Conservation (phyloP, 2,797 vertebrate genomes). For the Coregonus sp. region DNA sequence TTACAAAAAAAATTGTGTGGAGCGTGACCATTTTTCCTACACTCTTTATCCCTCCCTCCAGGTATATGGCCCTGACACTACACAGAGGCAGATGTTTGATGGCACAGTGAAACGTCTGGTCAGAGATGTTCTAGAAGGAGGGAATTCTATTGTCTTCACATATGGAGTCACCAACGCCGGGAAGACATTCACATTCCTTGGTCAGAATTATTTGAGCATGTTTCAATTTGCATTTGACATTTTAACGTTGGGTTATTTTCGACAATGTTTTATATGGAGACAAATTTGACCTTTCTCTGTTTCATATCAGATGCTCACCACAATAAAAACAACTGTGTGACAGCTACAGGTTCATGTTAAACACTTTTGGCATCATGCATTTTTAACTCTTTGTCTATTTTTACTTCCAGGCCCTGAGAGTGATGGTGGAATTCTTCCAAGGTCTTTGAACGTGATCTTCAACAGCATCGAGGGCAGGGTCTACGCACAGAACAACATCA, state of each 20-base stretch:
- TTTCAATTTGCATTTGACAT: not conserved
- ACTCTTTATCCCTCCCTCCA: constrained; percentile 45
- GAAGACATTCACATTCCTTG: constrained; percentile 85
- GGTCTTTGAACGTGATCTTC: constrained; percentile 87
- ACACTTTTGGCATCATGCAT: not conserved
- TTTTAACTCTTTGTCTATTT: not conserved
- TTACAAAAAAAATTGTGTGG: not conserved
- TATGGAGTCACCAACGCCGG: constrained; percentile 90
- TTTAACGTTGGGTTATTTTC: not conserved
- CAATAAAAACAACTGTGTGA: not conserved
- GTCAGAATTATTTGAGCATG: constrained; percentile 61
- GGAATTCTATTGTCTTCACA: constrained; percentile 89
- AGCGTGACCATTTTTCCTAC: not conserved
- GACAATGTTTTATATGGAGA: not conserved
- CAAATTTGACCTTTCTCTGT: not conserved
- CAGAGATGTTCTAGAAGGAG: constrained; percentile 84
- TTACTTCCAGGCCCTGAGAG: constrained; percentile 82
- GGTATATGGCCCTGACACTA: constrained; percentile 88
- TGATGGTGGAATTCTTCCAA: constrained; percentile 85
- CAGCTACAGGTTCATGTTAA: not conserved
- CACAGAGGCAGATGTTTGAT: constrained; percentile 87
- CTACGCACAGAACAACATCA: constrained; percentile 82
- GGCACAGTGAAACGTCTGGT: constrained; percentile 82
- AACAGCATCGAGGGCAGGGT: constrained; percentile 79
- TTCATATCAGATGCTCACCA: not conserved